Percentiles rank a stretch among this genome's conserved stretches.
phyloP scores from a whole-genome alignment of 2,113 vertebrate genomes.

The Festucalex cinctus region DNA sequence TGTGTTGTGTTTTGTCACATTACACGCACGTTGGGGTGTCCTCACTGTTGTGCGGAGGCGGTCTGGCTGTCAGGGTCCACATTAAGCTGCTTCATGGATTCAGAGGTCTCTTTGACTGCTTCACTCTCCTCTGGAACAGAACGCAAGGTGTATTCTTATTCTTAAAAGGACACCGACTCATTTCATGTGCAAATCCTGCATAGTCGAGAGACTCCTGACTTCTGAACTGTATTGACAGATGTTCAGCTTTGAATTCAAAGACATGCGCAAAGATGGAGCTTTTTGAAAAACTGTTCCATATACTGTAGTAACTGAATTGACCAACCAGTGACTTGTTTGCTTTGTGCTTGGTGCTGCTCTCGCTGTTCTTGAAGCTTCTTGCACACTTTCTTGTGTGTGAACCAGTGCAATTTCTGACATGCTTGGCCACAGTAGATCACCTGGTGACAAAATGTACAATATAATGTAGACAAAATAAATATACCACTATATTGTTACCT shows the following conservation, averaged over 20 bases:
- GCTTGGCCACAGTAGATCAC: constrained; percentile 89
- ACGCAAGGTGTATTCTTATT: not conserved
- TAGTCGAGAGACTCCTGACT: too few relatives aligned
- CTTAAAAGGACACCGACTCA: not conserved
- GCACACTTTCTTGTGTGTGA: constrained; percentile 93
- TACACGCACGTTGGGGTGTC: not conserved
- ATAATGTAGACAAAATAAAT: not conserved
- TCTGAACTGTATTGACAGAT: too few relatives aligned
- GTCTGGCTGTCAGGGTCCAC: not conserved
- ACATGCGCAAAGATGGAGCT: too few relatives aligned
- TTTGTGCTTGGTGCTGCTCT: constrained; percentile 82
- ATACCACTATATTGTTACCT: not conserved
- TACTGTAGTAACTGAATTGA: not conserved
- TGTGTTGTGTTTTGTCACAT: not conserved
- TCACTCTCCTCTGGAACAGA: constrained; percentile 44
- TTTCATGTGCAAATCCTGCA: not conserved
- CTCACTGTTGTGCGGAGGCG: constrained; percentile 35
- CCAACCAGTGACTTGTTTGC: constrained; percentile 78
- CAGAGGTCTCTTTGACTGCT: constrained; percentile 42
- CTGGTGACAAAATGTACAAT: constrained; percentile 56
- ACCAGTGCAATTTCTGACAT: constrained; percentile 97
- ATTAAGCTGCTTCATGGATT: constrained; percentile 57
- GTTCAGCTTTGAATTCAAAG: too few relatives aligned
- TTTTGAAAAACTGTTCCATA: too few relatives aligned
- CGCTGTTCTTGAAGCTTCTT: constrained; percentile 84